Conservation (phyloP, 1,140 invertebrate species). For the Lanistes nyassanus region DNA sequence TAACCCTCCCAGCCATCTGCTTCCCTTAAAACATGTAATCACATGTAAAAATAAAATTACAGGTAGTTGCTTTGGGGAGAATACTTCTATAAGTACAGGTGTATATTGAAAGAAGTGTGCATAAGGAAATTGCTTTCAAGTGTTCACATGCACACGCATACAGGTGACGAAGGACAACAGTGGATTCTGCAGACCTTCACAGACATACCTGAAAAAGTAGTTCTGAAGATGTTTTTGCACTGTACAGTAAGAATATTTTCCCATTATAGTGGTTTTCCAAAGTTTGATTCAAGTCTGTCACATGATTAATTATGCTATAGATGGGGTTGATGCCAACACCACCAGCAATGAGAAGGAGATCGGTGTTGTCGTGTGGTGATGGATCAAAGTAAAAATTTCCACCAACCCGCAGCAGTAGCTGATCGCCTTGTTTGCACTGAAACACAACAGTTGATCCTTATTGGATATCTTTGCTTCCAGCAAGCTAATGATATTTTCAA, state of each 20-base stretch:
- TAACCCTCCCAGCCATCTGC: too few species aligned
- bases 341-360: slow-evolving; percentile 66
- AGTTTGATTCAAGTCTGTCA: slow-evolving; percentile 39
- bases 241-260: slow-evolving; percentile 56
- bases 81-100: too few species aligned
- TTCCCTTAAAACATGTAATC: too few species aligned
- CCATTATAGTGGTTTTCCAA: slow-evolving; percentile 23
- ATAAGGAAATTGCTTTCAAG: too few species aligned
- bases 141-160: too few species aligned
- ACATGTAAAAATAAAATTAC: too few species aligned
- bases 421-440: slow-evolving; percentile 58
- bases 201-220: slow-evolving; percentile 61
- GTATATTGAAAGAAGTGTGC: too few species aligned
- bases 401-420: slow-evolving; percentile 57
- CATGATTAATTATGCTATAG: slow-evolving; percentile 60
- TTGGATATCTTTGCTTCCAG: too few species aligned
- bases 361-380: slow-evolving; percentile 16
- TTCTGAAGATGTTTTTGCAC: slow-evolving; percentile 56
- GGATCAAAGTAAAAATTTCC: slow-evolving; percentile 64
- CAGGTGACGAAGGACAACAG: neutral
- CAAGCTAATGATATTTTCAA: too few species aligned
- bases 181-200: neutral
- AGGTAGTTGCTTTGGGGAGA: too few species aligned
- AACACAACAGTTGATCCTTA: slow-evolving; percentile 18
- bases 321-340: slow-evolving; percentile 68